Percentiles rank a stretch among this genome's conserved stretches.
phyloP scores from a whole-genome alignment of 2,888 invertebrate species.

The Kuschelorhynchus macadamiae region DNA sequence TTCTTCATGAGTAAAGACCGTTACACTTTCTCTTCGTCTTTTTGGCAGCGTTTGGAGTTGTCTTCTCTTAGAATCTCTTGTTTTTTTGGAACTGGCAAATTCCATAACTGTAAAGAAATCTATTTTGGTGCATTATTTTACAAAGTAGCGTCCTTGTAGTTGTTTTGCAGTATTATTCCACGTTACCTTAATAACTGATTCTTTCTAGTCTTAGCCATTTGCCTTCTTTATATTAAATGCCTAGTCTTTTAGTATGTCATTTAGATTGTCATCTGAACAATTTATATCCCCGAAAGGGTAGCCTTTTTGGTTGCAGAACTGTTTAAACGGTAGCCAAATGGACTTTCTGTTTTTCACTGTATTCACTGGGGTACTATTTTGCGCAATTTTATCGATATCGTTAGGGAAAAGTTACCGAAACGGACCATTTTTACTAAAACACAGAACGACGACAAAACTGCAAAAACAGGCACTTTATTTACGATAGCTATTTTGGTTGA shows the following conservation, averaged over 20 bases:
- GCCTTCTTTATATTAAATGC: constrained; percentile 50
- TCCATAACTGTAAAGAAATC: constrained; percentile 1
- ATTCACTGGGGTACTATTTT: too few species aligned
- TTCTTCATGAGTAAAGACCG: neutral
- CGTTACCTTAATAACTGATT: constrained; percentile 43
- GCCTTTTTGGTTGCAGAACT: too few species aligned
- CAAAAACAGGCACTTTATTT: too few species aligned
- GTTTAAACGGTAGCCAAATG: too few species aligned
- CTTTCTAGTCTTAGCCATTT: constrained; percentile 50
- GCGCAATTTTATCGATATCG: too few species aligned
- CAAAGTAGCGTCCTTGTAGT: neutral
- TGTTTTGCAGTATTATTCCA: constrained; percentile 48
- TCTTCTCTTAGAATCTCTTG: constrained; percentile 14
- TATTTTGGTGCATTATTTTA: constrained; percentile 8
- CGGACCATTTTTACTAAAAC: too few species aligned
- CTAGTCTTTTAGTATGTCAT: constrained; percentile 23
- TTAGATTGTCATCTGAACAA: neutral
- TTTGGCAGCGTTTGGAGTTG: neutral
- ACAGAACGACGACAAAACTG: too few species aligned
- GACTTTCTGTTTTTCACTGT: too few species aligned
- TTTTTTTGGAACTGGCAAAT: constrained; percentile 8
- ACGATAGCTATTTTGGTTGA: too few species aligned
- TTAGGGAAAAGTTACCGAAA: too few species aligned
- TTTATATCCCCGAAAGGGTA: too few species aligned
- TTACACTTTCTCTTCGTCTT: neutral